Evolutionary conservation across 2,888 invertebrate species (phyloP).

Genomic region (Zaprionus bogoriensis): DNA sequence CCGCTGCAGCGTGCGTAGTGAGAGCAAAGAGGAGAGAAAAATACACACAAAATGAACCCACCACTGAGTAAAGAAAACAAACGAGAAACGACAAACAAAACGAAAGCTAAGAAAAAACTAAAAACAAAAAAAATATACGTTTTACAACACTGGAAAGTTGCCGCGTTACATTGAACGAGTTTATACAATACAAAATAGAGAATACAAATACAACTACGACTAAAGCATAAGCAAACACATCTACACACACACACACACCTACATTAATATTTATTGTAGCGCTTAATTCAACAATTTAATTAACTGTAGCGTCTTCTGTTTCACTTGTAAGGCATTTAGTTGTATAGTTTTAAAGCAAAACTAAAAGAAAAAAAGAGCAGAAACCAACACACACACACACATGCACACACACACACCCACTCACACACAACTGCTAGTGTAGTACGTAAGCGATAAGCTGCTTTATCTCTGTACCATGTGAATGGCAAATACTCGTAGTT

Average conservation of each 20-base stretch:
- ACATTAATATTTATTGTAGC: constrained; percentile 71
- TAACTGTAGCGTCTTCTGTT: constrained; percentile 63
- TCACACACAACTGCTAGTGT: constrained; percentile 33
- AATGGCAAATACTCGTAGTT: constrained; percentile 56
- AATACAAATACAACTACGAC: constrained; percentile 16
- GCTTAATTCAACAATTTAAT: constrained; percentile 49
- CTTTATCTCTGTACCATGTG: constrained; percentile 40
- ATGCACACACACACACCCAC: constrained; percentile 1
- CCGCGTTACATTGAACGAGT: constrained; percentile 56
- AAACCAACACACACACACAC: constrained; percentile 5
- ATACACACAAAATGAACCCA: constrained; percentile 72
- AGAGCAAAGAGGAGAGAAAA: constrained; percentile 29
- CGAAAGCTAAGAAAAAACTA: constrained; percentile 29
- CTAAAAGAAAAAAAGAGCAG: background rate
- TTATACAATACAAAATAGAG: constrained; percentile 42
- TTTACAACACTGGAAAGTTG: constrained; percentile 47
- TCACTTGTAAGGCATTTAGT: constrained; percentile 71
- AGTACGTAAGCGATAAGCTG: constrained; percentile 43
- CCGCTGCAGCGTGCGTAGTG: constrained; percentile 1
- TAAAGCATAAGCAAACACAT: constrained; percentile 23
- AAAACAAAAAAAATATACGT: constrained; percentile 44
- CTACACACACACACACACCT: constrained; percentile 37
- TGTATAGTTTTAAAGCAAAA: constrained; percentile 53
- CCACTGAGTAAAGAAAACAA: constrained; percentile 49
- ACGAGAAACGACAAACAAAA: constrained; percentile 15